phyloP scores from a whole-genome alignment of 2,888 invertebrate species.

The Megaustenia siamemsis region DNA sequence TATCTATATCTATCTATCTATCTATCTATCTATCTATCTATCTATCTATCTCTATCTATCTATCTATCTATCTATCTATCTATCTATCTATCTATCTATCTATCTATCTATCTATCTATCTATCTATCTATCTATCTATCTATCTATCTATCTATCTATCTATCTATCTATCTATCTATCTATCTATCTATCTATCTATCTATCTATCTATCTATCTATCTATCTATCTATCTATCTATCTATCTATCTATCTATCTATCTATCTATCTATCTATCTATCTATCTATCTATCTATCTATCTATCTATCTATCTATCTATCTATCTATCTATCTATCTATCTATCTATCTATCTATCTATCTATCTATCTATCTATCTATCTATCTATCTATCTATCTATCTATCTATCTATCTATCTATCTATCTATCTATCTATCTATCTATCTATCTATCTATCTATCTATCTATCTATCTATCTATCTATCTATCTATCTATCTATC shows the following conservation, averaged over 20 bases:
- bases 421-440: neutral
- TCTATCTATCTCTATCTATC: conserved; percentile 24
- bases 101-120: neutral
- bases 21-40: neutral
- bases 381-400: no score
- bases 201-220: neutral
- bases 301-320: no score
- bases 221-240: neutral
- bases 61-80: neutral
- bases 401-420: no score
- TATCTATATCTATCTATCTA: conserved; percentile 7
- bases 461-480: neutral
- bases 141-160: neutral
- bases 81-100: neutral
- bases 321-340: neutral
- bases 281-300: neutral
- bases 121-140: neutral
- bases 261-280: neutral
- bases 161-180: neutral
- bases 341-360: neutral
- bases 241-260: neutral
- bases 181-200: neutral
- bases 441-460: neutral
- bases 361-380: conserved; percentile 7
- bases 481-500: neutral